These are phyloP conservation scores for Ectemnius continuus DNA, from an alignment of 2,888 invertebrate genomes.

Conservation along the genomic window DNA sequence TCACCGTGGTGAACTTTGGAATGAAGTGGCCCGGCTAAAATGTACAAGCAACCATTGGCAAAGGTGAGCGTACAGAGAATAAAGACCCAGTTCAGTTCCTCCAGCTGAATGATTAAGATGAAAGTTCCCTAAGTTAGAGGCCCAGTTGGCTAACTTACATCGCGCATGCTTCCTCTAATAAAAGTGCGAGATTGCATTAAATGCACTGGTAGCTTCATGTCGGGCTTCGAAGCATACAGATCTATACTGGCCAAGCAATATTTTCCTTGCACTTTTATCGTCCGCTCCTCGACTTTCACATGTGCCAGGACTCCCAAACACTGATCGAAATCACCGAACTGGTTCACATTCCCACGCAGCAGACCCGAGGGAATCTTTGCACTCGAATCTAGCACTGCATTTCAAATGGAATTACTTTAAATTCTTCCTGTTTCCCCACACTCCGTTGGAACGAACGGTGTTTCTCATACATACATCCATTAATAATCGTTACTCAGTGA, in stretches of 20 bases:
- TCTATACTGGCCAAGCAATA: constrained; percentile 85
- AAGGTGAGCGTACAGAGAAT: background rate
- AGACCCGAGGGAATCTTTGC: constrained; percentile 86
- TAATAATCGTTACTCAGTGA: no score
- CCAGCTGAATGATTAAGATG: background rate
- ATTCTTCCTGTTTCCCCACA: no score
- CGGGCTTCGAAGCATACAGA: constrained; percentile 80
- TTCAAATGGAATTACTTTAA: constrained; percentile 48
- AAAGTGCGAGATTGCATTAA: constrained; percentile 83
- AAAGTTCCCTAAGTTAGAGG: background rate
- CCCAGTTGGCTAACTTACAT: constrained; percentile 78
- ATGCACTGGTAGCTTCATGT: constrained; percentile 83
- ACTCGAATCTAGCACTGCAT: constrained; percentile 85
- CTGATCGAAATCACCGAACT: constrained; percentile 86
- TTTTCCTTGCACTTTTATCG: constrained; percentile 83
- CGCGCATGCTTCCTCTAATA: constrained; percentile 83
- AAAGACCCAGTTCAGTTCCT: no score
- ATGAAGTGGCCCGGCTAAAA: constrained; percentile 85
- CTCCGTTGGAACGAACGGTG: no score
- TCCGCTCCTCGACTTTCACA: constrained; percentile 81
- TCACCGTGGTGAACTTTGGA: constrained; percentile 85
- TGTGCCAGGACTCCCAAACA: constrained; percentile 81
- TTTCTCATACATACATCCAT: no score
- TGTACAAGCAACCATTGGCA: background rate
- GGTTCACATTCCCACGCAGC: constrained; percentile 85